These are phyloP conservation scores for Oncopeltus fasciatus DNA, from an alignment of 1,140 invertebrate species.

Conservation along the genomic window DNA sequence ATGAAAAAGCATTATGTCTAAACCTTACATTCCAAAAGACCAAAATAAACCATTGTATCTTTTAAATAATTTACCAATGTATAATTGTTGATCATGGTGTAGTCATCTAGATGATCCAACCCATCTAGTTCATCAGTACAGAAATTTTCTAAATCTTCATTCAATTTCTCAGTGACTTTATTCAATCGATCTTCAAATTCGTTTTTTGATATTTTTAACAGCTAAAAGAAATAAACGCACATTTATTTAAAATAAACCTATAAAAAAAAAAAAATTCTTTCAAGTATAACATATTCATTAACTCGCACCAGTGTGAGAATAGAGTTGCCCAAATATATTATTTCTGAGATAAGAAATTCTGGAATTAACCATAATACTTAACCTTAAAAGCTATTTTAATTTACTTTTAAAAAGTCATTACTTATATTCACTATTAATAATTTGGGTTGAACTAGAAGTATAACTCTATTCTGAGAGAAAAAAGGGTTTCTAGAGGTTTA, in stretches of 20 bases:
- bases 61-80: conserved; percentile 27
- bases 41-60: neutral
- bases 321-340: no score
- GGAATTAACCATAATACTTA: neutral
- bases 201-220: conserved; percentile 63
- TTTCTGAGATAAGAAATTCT: neutral
- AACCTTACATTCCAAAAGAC: no score
- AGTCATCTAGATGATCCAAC: conserved; percentile 55
- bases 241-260: neutral
- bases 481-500: no score
- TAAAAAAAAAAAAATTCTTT: no score
- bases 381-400: neutral
- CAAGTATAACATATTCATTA: no score
- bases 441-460: no score
- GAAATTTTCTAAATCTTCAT: conserved; percentile 51
- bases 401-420: no score
- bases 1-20: no score
- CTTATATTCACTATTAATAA: no score
- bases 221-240: conserved; percentile 4
- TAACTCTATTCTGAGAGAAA: no score
- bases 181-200: conserved; percentile 64
- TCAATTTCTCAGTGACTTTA: conserved; percentile 48
- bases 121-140: conserved; percentile 43
- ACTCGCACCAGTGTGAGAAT: no score
- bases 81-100: conserved; percentile 44